These are phyloP conservation scores for Phrynosoma platyrhinos DNA, from an alignment of 2,113 vertebrate genomes.

Conservation along the genomic window DNA sequence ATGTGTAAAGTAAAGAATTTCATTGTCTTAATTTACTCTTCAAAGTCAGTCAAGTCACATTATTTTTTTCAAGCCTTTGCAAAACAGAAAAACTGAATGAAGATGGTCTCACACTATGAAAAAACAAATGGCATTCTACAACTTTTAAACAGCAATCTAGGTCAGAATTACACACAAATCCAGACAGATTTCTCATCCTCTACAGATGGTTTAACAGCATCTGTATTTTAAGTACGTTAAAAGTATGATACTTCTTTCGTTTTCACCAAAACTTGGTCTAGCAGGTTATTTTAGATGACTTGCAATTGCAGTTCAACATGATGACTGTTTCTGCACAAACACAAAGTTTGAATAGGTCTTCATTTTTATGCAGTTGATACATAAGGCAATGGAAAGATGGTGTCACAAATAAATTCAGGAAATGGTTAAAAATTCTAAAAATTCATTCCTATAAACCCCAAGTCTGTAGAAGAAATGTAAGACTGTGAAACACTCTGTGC, in stretches of 20 bases:
- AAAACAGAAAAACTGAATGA: conserved; percentile 74
- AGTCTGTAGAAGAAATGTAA: conserved; percentile 66
- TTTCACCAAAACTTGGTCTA: conserved; percentile 55
- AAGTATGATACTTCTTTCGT: not conserved
- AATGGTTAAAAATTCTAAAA: conserved; percentile 69
- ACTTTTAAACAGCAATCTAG: conserved; percentile 62
- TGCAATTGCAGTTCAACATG: conserved; percentile 66
- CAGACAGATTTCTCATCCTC: conserved; percentile 60
- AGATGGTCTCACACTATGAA: conserved; percentile 63
- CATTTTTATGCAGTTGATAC: conserved; percentile 54
- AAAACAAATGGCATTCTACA: conserved; percentile 55
- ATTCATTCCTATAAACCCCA: conserved; percentile 53
- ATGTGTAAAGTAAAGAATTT: conserved; percentile 74
- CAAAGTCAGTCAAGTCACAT: conserved; percentile 70
- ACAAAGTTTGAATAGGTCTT: conserved; percentile 50
- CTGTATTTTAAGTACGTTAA: not conserved
- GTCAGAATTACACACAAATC: conserved; percentile 58
- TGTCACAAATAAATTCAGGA: conserved; percentile 49
- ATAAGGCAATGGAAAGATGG: conserved; percentile 51
- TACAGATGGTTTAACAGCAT: not conserved
- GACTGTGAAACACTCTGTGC: conserved; percentile 52
- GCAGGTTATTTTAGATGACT: conserved; percentile 68
- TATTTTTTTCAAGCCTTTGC: conserved; percentile 76
- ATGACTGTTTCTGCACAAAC: conserved; percentile 41
- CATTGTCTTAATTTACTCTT: conserved; percentile 69